Base-by-base conservation (phyloP, 2,113 vertebrate species). In the Aythya baeri region DNA sequence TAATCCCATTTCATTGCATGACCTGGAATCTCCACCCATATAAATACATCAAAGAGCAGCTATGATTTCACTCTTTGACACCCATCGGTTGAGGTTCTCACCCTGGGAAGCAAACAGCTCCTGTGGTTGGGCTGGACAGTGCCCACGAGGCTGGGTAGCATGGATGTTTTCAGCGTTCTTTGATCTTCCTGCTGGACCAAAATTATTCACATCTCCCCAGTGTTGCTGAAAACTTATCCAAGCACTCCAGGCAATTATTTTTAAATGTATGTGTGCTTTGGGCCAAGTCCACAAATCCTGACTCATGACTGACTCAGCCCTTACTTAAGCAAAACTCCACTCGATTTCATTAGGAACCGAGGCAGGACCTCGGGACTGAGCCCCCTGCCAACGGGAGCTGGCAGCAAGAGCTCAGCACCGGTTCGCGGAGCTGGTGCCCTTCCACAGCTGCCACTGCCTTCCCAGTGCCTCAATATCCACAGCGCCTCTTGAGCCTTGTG, bases 21-120 rank as follows among this genome's bases (percentile, higher is more conserved):
- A 95, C 96, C 89, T 96, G 96, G 73, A 86, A 68, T 95, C 93
- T 95, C 96, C 97, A 97, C 96, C 97, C 96, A 91, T 97, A 83
- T 73, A 95, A 94, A 91, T 93, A 96, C 96, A 96, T 97, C 96
- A 97, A 97, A 97, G 96, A 34, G 59, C 21, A 90, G 81, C 83
- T 83, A 80, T 94, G 94, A 96, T 96, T 97, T 96, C 95, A 95
- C 73, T 94, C 86, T 76, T 81, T 92, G 91, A 95, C 84, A 95
- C 91, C 90, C 94, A 62, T 96, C 88, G 55, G 66, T 72, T 96
- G 92, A 86, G 73, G 84, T 88, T 94, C 95, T 97, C 74, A 86
- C 54, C 87, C 94, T 96, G 91, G 92, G 94, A 96, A 96, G 91
- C 86, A 78, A 87, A 86, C 76, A 88, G 62, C 76, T 96, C 74